Evolutionary conservation across 2,797 vertebrate genomes (phyloP), one percentile per base, ranked within the genome.

Genomic region (Aeoliscus strigatus): DNA sequence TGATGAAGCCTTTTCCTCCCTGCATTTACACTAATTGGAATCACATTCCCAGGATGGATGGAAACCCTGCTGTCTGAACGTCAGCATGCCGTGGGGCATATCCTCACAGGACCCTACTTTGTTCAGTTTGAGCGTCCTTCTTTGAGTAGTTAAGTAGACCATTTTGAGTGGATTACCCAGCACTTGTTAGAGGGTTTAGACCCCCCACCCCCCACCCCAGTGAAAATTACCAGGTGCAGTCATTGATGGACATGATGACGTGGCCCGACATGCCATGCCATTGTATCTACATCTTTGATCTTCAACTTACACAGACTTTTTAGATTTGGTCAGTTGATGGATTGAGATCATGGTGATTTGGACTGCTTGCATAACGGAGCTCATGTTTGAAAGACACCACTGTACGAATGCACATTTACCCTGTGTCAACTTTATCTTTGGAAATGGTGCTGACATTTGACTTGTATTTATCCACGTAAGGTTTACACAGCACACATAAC

Each of bases 111-210:
- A 46, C 30, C 28, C 25, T 18, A 27, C 25, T 13, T 37, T 38
- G 42, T 66, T 57, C 14, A 50, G 30, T 64, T 52, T 24, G 14
- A 37, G 26, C 32, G 18, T 54, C 18, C 29, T 47, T 45, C 35
- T 51, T 16, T 37, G 36, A 21, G 25, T 52, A 33, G 2, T n/a
- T 42, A 66, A 61, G 61, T 31, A 52, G 23, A 59, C 59, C 0
- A 50, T 69, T 69, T 68, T 62, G 18, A 57, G 53, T 1, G 4
- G 51, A 48, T 75, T 70, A 66, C 26, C 27, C 26, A n/a, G 28
- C 8, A 1, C 11, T 33, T 53, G 8, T 41, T 34, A 34, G 12
- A 33, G 6, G 6, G 13, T 26, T 39, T 12, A 70, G 45, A 2
- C 4, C 5, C 13, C 32, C 27, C 53, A 49, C 32, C 4, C 5